Percentiles rank a stretch among this genome's conserved stretches.
These are phyloP conservation scores for Leucoma salicis DNA, from an alignment of 2,888 invertebrate genomes.

Conservation along the genomic window DNA sequence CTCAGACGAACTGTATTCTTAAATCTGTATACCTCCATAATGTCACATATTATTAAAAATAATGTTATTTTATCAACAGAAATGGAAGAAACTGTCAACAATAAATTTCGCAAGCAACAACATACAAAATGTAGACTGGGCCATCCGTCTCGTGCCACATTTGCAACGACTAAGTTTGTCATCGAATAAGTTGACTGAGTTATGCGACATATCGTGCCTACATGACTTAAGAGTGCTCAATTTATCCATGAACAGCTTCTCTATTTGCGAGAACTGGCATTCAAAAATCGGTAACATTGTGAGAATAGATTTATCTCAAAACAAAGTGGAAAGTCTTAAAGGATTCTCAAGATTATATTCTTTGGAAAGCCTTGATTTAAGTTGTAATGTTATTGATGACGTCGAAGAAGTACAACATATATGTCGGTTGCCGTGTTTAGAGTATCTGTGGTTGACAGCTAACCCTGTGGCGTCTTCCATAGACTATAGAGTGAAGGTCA, in stretches of 20 bases:
- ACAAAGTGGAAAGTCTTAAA: conserved; percentile 86
- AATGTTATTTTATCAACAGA: conserved; percentile 64
- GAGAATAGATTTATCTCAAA: conserved; percentile 92
- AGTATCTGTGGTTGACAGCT: conserved; percentile 92
- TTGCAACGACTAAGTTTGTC: conserved; percentile 87
- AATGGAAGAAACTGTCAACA: conserved; percentile 86
- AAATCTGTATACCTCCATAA: too few species aligned
- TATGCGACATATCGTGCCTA: conserved; percentile 89
- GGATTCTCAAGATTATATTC: conserved; percentile 93
- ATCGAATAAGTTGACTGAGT: conserved; percentile 88
- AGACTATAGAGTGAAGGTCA: conserved; percentile 94
- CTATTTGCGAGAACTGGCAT: conserved; percentile 88
- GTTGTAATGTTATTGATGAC: conserved; percentile 91
- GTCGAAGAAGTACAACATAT: conserved; percentile 91
- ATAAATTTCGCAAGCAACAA: conserved; percentile 91
- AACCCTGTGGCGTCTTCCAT: conserved; percentile 93
- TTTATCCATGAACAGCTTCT: conserved; percentile 90
- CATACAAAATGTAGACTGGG: conserved; percentile 89
- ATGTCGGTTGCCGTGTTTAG: conserved; percentile 91
- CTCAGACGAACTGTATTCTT: too few species aligned
- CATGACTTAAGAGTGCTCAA: conserved; percentile 89
- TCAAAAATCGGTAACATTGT: conserved; percentile 93
- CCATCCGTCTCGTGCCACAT: conserved; percentile 88
- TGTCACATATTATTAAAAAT: too few species aligned
- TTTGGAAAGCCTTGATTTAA: conserved; percentile 91